phyloP scores from a whole-genome alignment of 1,140 invertebrate species.

The Halotydeus destructor region DNA sequence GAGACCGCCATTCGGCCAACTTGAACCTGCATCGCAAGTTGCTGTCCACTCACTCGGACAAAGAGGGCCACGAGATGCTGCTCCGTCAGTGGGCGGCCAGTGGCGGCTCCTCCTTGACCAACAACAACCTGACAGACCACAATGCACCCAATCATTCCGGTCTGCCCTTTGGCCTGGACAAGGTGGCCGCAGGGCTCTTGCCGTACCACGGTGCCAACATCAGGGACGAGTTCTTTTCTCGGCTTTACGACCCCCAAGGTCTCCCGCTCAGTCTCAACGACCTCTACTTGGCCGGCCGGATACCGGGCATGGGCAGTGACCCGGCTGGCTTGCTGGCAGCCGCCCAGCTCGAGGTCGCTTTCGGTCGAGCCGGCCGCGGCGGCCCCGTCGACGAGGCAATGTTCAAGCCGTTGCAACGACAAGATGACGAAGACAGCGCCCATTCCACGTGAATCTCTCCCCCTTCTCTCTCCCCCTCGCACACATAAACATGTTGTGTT shows the following conservation, averaged over 20 bases:
- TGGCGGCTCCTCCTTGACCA: background rate
- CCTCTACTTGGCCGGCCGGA: constrained; percentile 25
- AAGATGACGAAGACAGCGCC: constrained; percentile 7
- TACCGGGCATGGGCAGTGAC: constrained; percentile 23
- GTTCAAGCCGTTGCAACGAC: background rate
- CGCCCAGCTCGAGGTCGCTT: constrained; percentile 20
- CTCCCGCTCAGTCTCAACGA: constrained; percentile 32
- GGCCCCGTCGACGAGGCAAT: background rate
- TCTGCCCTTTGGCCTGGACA: constrained; percentile 20
- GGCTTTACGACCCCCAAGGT: constrained; percentile 46
- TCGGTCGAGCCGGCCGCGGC: background rate
- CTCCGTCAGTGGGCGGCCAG: constrained; percentile 23
- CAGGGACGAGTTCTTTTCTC: constrained; percentile 53
- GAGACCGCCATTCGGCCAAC: constrained; percentile 80
- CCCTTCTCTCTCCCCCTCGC: background rate
- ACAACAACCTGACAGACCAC: background rate
- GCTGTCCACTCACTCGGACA: constrained; percentile 39
- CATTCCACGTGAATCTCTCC: constrained; percentile 1
- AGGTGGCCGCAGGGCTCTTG: constrained; percentile 22
- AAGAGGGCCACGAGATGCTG: constrained; percentile 15
- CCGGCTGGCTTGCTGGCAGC: constrained; percentile 22
- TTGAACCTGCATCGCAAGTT: constrained; percentile 72
- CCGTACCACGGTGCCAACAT: constrained; percentile 30
- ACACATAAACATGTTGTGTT: background rate
- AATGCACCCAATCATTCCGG: background rate